Conservation (phyloP, 1,140 invertebrate genomes). For the Hetaerina americana region DNA sequence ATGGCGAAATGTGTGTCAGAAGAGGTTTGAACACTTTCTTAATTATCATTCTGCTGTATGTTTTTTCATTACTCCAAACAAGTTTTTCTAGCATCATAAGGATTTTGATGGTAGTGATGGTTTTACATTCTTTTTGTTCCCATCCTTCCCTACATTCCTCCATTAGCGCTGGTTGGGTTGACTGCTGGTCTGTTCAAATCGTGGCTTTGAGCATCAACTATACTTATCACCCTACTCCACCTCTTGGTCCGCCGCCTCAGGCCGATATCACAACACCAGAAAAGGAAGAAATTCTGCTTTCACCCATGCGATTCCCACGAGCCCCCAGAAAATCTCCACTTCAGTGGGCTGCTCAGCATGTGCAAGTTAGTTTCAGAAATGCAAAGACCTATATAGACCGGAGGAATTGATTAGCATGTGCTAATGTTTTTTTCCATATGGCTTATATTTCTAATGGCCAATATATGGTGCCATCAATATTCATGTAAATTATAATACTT, state of each 20-base stretch:
- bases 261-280: constrained; percentile 86
- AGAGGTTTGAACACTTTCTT: constrained; percentile 29
- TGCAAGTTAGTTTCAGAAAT: not conserved
- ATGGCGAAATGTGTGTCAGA: constrained; percentile 77
- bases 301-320: constrained; percentile 72
- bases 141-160: too few relatives aligned
- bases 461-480: too few relatives aligned
- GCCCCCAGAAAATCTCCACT: not conserved
- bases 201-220: constrained; percentile 82
- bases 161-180: constrained; percentile 70
- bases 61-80: not conserved
- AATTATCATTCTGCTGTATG: not conserved
- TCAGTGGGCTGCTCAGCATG: not conserved
- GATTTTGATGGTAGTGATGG: too few relatives aligned
- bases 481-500: too few relatives aligned
- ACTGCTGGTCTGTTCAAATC: constrained; percentile 91
- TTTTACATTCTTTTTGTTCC: too few relatives aligned
- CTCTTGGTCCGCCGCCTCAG: constrained; percentile 69
- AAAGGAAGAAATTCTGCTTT: constrained; percentile 82
- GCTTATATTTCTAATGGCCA: too few relatives aligned
- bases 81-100: constrained; percentile 7
- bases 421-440: too few relatives aligned
- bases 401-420: too few relatives aligned
- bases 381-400: too few relatives aligned
- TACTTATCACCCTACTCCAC: constrained; percentile 80